Percentiles rank a stretch among this genome's conserved stretches.
phyloP scores from a whole-genome alignment of 2,797 vertebrate species.

The Agapornis canus region DNA sequence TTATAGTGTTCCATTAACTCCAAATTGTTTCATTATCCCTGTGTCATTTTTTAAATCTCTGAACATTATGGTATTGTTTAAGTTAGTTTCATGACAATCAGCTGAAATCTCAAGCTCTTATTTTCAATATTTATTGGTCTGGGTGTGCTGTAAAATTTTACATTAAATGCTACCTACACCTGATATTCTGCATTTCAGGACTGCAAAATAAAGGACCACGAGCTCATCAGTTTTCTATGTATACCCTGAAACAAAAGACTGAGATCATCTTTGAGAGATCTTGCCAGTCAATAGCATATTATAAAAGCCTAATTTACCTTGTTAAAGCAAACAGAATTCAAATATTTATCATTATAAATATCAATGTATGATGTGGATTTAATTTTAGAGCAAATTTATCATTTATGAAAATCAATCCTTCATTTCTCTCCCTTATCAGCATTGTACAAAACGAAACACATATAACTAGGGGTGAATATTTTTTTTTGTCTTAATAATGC shows the following conservation, averaged over 20 bases:
- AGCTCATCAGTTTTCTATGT: background rate
- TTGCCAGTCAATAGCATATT: background rate
- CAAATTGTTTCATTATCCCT: conserved; percentile 38
- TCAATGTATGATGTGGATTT: background rate
- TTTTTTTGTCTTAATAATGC: background rate
- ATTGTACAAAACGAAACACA: background rate
- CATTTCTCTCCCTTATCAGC: background rate
- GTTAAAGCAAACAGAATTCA: background rate
- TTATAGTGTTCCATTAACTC: conserved; percentile 16
- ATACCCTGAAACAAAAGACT: background rate
- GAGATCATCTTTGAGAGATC: background rate
- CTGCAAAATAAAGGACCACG: background rate
- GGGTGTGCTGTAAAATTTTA: background rate
- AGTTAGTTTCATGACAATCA: background rate
- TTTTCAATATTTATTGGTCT: background rate
- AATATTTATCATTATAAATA: conserved; percentile 9
- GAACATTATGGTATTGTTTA: background rate
- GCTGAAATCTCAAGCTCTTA: background rate
- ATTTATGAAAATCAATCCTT: background rate
- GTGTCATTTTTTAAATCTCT: background rate
- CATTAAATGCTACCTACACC: background rate
- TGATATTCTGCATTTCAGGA: background rate
- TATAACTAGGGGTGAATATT: background rate
- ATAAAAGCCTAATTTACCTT: background rate
- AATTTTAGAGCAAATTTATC: background rate